Evolutionary conservation across 2,113 vertebrate species (phyloP), one percentile per base, ranked within the genome.

Genomic region (Aleadryas rufinucha): DNA sequence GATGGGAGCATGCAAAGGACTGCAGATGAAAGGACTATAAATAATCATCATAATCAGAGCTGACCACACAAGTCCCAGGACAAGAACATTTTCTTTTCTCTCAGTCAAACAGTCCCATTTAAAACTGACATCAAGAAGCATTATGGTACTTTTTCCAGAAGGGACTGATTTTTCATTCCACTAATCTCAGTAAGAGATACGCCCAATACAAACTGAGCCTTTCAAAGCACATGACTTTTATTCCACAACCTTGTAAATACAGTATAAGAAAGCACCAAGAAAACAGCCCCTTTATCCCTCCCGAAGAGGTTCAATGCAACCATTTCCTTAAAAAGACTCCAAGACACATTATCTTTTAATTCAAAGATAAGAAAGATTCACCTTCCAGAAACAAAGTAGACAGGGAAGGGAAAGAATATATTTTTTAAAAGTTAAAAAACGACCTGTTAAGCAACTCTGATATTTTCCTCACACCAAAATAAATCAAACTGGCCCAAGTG

Each of bases 1-100:
- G 87, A 94, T 74, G 52, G 82, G 66, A 87, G 45, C 68, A 87
- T 3, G 61, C 60, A 72, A 76, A 90, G 70, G 44, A 63, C 63
- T 57, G 41, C 65, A 91, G 52, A 89, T 68, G 52, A 92, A 91
- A 92, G 74, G 18, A 30, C 81, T 91, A 87, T 76, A 93, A 91
- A 94, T 89, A 91, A 89, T 41, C 74, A 64, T 6, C 23, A 49
- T 23, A 13, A 87, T 60, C 42, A 82, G 42, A 92, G 41, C 1
- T 3, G 30, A 50, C 59, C 52, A 21, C 81, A 59, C 24, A 88
- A 52, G 19, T 53, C 59, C 63, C 45, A 82, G 27, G 54, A 65
- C 3, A 1, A 69, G 57, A 89, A 82, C 21, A 47, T 76, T 81
- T 68, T 76, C 28, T 72, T 83, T 80, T 76, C 17, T 50, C 35